Evolutionary conservation across 2,888 invertebrate genomes (phyloP).

Genomic region (Seira musarum): DNA sequence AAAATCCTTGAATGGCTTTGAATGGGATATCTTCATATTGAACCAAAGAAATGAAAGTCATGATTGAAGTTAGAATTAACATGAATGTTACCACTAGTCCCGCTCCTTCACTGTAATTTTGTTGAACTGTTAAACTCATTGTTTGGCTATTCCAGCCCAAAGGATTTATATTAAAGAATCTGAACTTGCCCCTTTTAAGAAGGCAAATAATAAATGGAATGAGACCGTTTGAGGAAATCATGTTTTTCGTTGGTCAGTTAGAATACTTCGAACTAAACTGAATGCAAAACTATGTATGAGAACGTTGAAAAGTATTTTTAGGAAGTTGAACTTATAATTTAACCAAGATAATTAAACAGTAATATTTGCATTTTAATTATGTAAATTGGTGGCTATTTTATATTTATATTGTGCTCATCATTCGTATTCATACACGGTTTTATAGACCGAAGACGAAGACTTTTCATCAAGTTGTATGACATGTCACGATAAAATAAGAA

Average conservation of each 20-base stretch:
- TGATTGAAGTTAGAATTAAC: not conserved
- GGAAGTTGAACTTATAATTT: too few species aligned
- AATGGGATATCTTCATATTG: not conserved
- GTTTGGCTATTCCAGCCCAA: not conserved
- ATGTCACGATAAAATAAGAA: too few species aligned
- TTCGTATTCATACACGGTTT: too few species aligned
- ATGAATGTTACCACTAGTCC: not conserved
- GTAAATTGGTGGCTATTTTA: too few species aligned
- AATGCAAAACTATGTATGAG: too few species aligned
- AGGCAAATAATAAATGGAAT: constrained; percentile 1
- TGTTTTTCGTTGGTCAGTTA: not conserved
- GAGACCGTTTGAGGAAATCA: not conserved
- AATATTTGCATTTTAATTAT: too few species aligned
- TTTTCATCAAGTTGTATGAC: too few species aligned
- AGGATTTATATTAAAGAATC: not conserved
- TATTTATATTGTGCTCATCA: too few species aligned
- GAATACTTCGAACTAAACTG: too few species aligned
- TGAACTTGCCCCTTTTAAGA: not conserved
- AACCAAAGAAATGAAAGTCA: not conserved
- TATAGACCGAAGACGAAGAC: too few species aligned
- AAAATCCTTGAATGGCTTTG: not conserved
- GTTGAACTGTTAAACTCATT: not conserved
- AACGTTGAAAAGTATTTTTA: too few species aligned
- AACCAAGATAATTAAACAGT: too few species aligned
- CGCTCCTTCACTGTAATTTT: constrained; percentile 9